Conservation (phyloP, 1,140 invertebrate genomes). For the Liolophura sinensis region DNA sequence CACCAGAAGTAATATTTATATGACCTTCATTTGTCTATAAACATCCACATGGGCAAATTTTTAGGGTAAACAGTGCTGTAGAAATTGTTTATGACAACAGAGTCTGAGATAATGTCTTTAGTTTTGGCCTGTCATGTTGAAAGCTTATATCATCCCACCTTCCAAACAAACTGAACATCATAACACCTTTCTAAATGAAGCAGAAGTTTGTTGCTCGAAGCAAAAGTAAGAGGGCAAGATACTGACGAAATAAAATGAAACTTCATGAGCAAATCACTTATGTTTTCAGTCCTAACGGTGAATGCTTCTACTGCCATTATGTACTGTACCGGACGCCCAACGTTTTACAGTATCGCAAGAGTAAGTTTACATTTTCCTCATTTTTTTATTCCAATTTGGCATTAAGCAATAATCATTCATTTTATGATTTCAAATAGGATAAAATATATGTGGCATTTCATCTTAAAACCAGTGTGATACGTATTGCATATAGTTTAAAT, state of each 20-base stretch:
- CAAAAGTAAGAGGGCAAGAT: too few relatives aligned
- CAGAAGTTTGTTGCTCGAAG: too few relatives aligned
- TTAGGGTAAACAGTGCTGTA: too few relatives aligned
- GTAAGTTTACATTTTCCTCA: constrained; percentile 24
- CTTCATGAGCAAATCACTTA: constrained; percentile 7
- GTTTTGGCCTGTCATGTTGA: too few relatives aligned
- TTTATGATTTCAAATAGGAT: background rate
- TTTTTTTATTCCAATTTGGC: background rate
- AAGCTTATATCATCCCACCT: too few relatives aligned
- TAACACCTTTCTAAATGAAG: too few relatives aligned
- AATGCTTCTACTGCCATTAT: constrained; percentile 41
- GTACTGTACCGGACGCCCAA: constrained; percentile 42
- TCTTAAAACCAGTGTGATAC: background rate
- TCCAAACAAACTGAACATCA: too few relatives aligned
- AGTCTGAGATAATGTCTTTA: too few relatives aligned
- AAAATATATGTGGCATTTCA: background rate
- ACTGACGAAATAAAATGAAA: background rate
- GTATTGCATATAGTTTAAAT: background rate
- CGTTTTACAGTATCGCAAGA: constrained; percentile 39
- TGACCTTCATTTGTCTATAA: too few relatives aligned
- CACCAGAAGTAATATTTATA: too few relatives aligned
- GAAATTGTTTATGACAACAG: too few relatives aligned
- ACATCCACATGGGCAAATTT: too few relatives aligned
- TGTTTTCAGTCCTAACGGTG: constrained; percentile 4
- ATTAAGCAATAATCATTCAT: background rate